Base-by-base conservation (phyloP, 2,113 vertebrate genomes). In the Oreocharis arfaki region DNA sequence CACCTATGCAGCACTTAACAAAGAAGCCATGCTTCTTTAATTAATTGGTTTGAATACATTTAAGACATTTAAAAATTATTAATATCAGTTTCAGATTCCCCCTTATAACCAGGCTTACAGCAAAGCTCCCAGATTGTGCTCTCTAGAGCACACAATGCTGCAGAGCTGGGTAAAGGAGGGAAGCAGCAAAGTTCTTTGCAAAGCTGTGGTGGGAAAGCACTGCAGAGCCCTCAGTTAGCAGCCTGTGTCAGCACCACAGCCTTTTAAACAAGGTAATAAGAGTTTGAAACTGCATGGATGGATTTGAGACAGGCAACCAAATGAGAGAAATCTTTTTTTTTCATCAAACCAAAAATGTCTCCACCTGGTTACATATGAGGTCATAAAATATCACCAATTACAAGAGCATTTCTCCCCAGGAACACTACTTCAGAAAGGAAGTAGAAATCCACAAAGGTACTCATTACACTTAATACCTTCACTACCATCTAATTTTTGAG, bases 401-500 rank as follows among this genome's bases (percentile, higher is more conserved):
- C 67, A 89, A 84, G n/a, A 88, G 55, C 50, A 65, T 78, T 91
- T 95, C 90, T 95, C 84, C 76, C 89, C 67, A 93, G 94, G 85
- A 96, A 94, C 53, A 80, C 78, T 3, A 10, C 56, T 94, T 55
- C 87, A 95, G 75, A 95, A 94, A 90, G 95, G 95, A 97, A 97
- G 87, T 55, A 75, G 87, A 94, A 97, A 97, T 95, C 76, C 95
- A 93, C 93, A 93, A 76, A 96, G 81, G 94, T 91, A 93, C 83
- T 96, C 93, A 56, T 95, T 95, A 95, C 88, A 87, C 80, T 94
- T 91, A 93, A 89, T 94, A 78, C 90, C 76, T 96, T 95, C 96
- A 92, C 85, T 95, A 94, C 89, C 95, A 95, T 94, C 93, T 96
- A 82, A 95, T 85, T 96, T 93, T 95, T 96, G 30, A 79, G 93